Conservation (phyloP, 2,797 vertebrate species). For the Hemitrygon akajei region DNA sequence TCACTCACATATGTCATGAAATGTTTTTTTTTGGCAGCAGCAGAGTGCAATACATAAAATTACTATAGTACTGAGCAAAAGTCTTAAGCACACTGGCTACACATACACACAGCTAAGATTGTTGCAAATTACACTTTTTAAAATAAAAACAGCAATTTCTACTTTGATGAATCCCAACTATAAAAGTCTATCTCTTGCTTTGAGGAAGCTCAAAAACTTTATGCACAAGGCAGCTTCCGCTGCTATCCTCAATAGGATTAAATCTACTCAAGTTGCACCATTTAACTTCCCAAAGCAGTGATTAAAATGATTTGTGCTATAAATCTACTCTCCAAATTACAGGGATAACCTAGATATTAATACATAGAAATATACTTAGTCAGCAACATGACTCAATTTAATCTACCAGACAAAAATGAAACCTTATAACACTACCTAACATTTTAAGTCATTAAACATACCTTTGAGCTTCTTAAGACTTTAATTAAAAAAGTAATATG, state of each 20-base stretch:
- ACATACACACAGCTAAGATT: too few species aligned
- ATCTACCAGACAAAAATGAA: background rate
- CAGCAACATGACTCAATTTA: background rate
- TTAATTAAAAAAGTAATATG: background rate
- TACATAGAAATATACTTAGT: background rate
- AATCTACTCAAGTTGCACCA: background rate
- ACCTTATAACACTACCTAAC: background rate
- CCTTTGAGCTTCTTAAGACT: background rate
- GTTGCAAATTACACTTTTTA: too few species aligned
- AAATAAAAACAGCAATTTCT: background rate
- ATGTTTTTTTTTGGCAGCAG: too few species aligned
- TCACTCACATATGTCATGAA: too few species aligned
- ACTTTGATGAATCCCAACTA: background rate
- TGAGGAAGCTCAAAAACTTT: background rate
- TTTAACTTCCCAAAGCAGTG: background rate
- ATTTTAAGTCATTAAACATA: background rate
- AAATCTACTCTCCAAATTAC: background rate
- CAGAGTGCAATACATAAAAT: too few species aligned
- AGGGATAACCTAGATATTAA: background rate
- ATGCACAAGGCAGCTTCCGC: background rate
- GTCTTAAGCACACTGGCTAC: too few species aligned
- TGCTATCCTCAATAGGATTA: background rate
- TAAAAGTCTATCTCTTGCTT: background rate
- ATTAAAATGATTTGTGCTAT: background rate
- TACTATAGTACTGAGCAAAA: too few species aligned